Base-by-base conservation (phyloP, 2,797 vertebrate genomes). In the Chromis chromis region DNA sequence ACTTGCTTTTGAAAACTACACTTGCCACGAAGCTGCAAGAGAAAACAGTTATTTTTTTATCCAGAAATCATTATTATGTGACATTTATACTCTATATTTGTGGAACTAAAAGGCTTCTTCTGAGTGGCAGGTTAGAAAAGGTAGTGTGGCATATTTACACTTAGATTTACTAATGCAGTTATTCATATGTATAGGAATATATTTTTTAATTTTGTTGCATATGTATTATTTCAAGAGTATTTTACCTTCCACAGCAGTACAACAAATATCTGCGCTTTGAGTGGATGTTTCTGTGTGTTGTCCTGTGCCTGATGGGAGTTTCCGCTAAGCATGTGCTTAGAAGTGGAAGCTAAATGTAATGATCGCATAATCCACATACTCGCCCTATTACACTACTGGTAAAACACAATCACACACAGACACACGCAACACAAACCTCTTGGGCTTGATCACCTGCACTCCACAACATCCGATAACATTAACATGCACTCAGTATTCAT, bases 381-480 rank as follows among this genome's bases (percentile, higher is more conserved):
- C 24, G 10, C 11, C 33, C 31, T 25, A 76, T 77, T 49, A 72
- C 42, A 72, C 55, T 57, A 58, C 63, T 76, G 79, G 87, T 63
- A 78, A 78, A 76, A 74, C 56, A 59, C 33, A 78, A 28, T 4
- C 28, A 66, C 53, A 40, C 24, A 63, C 42, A 57, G 17, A 75
- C 57, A 46, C 17, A 49, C 40, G 55, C 33, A 42, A 31, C 33
- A 53, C 66, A 74, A 50, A 74, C 59, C 7, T n/a, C 67, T 66
- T 61, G 62, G 74, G 81, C 70, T 73, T 73, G 84, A 88, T 90
- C 88, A 85, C 70, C 73, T 86, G 71, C 67, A 63, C 71, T 81
- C 27, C 64, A 59, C 62, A 81, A 81, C 59, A 86, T 87, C 81
- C 46, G 70, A 86, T 86, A 90, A 86, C 66, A 88, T 87, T 78